Conservation (phyloP, 2,888 invertebrate genomes). For the Allophyes oxyacanthae region DNA sequence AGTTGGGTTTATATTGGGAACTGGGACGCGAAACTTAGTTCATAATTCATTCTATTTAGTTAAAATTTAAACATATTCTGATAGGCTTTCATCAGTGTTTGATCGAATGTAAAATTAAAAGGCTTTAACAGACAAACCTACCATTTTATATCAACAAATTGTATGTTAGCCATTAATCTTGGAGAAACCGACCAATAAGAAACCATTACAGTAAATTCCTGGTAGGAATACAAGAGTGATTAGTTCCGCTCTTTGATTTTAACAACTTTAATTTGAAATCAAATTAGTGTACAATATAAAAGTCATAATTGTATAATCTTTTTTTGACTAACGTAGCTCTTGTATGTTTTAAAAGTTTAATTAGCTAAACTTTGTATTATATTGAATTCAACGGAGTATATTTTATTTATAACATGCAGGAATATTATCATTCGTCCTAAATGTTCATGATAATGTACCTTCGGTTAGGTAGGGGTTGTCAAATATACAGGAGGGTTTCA, state of each 20-base stretch:
- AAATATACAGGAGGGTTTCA: conserved; percentile 59
- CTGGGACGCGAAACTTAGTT: conserved; percentile 40
- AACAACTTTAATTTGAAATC: conserved; percentile 24
- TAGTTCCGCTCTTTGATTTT: conserved; percentile 43
- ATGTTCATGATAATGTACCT: conserved; percentile 50
- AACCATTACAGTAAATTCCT: conserved; percentile 10
- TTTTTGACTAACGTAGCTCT: conserved; percentile 1
- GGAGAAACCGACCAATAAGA: conserved; percentile 9
- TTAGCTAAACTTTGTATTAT: conserved; percentile 8
- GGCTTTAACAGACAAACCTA: conserved; percentile 1
- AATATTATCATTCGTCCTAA: conserved; percentile 37
- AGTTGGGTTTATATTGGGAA: conserved; percentile 46
- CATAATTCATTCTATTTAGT: conserved; percentile 35
- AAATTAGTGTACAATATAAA: conserved; percentile 10
- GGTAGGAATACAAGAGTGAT: conserved; percentile 29
- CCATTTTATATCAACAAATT: conserved; percentile 16
- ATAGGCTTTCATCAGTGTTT: conserved; percentile 20
- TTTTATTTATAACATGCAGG: conserved; percentile 22
- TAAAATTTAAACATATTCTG: conserved; percentile 33
- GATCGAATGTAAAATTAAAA: conserved; percentile 14
- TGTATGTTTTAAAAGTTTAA: background rate
- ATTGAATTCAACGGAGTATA: conserved; percentile 24
- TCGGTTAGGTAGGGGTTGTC: conserved; percentile 56
- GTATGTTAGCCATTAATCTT: conserved; percentile 7
- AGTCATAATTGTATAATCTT: background rate